Base-by-base conservation (phyloP, 2,113 vertebrate genomes). In the Heliornis fulica region DNA sequence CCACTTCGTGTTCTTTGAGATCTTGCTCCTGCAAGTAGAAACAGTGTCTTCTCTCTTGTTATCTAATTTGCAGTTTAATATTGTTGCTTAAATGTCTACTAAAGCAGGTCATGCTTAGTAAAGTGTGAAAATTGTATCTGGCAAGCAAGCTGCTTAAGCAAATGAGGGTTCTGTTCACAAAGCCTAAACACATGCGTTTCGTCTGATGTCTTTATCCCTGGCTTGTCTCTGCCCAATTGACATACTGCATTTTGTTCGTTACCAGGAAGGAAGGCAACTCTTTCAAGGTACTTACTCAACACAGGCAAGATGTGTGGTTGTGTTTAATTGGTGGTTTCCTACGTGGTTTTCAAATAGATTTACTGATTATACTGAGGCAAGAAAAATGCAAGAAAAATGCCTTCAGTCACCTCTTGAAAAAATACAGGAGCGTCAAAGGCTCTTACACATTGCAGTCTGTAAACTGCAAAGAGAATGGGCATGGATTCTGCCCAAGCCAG, bases 121-220 rank as follows among this genome's bases (percentile, higher is more conserved):
- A 96, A 97, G 91, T 94, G 93, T 95, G 87, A 82, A 96, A 95
- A 92, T 90, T 92, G 38, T 83, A 87, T 93, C 89, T 96, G 92
- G 93, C 96, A 95, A 90, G 77, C 87, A 95, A 94, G 84, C 90
- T 95, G 89, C 93, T 95, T 74, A 90, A 94, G 90, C 83, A 96
- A 97, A 96, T 76, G 69, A 91, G 78, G 56, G 65, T 76, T 93
- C 87, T 95, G 91, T 82, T 91, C 74, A 69, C 34, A 76, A 76
- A 87, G 72, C 66, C 79, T 75, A 65, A 93, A 71, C 65, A 65
- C 77, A 87, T 72, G 61, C 69, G n/a, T 82, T 83, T 88, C 65
- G 61, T 93, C 66, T 65, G 36, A 57, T 29, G 45, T 51, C 78
- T 95, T 88, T 65, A 77, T 56, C 32, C 31, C 46, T 71, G 28